phyloP scores from a whole-genome alignment of 2,888 invertebrate species.

The Pegoplata infirma region DNA sequence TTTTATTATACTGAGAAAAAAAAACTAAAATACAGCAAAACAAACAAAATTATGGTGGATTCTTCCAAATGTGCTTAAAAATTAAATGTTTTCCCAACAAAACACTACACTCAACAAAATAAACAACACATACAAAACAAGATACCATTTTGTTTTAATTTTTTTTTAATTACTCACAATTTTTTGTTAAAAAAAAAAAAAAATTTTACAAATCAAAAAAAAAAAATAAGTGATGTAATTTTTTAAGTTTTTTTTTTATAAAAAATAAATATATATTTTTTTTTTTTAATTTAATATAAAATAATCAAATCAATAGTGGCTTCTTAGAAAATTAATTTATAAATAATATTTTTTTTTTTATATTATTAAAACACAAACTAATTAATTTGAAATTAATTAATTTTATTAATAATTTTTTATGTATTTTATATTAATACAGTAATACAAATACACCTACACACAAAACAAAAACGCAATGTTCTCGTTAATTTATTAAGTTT shows the following conservation, averaged over 20 bases:
- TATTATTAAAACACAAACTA: conserved; percentile 42
- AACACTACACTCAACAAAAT: conserved; percentile 24
- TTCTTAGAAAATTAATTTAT: conserved; percentile 54
- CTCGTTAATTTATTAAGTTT: conserved; percentile 63
- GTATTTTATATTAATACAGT: conserved; percentile 17
- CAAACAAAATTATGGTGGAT: conserved; percentile 60
- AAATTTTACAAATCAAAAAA: conserved; percentile 36
- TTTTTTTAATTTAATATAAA: conserved; percentile 28
- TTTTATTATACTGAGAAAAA: background rate
- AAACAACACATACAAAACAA: conserved; percentile 6
- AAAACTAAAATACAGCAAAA: conserved; percentile 13
- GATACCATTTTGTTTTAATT: conserved; percentile 16
- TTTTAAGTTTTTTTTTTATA: conserved; percentile 58
- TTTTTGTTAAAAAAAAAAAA: conserved; percentile 37
- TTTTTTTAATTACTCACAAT: conserved; percentile 48
- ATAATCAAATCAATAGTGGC: conserved; percentile 52
- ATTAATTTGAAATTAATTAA: conserved; percentile 60
- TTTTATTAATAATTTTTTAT: conserved; percentile 7
- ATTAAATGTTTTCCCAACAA: background rate
- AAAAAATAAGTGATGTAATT: conserved; percentile 65
- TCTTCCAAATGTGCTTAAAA: conserved; percentile 67
- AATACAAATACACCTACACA: too few species aligned
- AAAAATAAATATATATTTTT: conserved; percentile 12
- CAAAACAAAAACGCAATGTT: conserved; percentile 62
- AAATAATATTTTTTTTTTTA: conserved; percentile 20